These are phyloP conservation scores for Drosophila mulleri DNA, from an alignment of 2,888 invertebrate genomes.

Conservation along the genomic window DNA sequence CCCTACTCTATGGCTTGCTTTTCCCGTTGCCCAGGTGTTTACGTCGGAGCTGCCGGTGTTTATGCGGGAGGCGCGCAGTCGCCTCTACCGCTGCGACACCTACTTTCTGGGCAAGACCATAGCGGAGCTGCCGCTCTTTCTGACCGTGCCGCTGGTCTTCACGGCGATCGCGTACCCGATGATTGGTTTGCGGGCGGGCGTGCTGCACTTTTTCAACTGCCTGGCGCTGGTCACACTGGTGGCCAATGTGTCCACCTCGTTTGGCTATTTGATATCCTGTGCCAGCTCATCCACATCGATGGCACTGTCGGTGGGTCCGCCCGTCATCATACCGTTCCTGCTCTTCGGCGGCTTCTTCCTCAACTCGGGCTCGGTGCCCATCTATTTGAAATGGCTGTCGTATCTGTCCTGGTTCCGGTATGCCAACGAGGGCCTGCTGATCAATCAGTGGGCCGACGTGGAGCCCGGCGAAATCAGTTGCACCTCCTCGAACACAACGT, in stretches of 20 bases:
- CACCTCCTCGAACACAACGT: slow-evolving; percentile 90
- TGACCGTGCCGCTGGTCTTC: slow-evolving; percentile 93
- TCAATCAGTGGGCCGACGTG: slow-evolving; percentile 95
- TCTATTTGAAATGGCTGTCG: slow-evolving; percentile 93
- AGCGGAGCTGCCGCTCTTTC: slow-evolving; percentile 94
- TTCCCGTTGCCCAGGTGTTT: slow-evolving; percentile 89
- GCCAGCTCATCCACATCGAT: slow-evolving; percentile 92
- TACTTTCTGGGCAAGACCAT: slow-evolving; percentile 96
- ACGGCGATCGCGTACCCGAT: slow-evolving; percentile 94
- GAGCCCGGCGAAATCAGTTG: slow-evolving; percentile 90
- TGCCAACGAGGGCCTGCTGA: slow-evolving; percentile 94
- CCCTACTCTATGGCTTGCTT: slow-evolving; percentile 17
- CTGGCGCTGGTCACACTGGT: slow-evolving; percentile 92
- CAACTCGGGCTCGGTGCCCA: slow-evolving; percentile 94
- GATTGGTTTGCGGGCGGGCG: slow-evolving; percentile 92
- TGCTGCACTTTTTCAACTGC: slow-evolving; percentile 89
- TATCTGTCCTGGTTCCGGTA: slow-evolving; percentile 97
- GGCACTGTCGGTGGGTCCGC: slow-evolving; percentile 96
- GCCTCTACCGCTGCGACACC: slow-evolving; percentile 95
- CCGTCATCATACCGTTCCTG: slow-evolving; percentile 96
- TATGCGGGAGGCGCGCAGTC: slow-evolving; percentile 94
- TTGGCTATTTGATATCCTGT: slow-evolving; percentile 96
- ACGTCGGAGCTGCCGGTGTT: slow-evolving; percentile 95
- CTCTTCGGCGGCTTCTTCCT: slow-evolving; percentile 98
- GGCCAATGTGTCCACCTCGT: slow-evolving; percentile 94